A percentile compares a stretch with the other conserved stretches of the same genome.
These are phyloP conservation scores for Podotricha telesiphe DNA, from an alignment of 2,888 invertebrate species.

Conservation along the genomic window DNA sequence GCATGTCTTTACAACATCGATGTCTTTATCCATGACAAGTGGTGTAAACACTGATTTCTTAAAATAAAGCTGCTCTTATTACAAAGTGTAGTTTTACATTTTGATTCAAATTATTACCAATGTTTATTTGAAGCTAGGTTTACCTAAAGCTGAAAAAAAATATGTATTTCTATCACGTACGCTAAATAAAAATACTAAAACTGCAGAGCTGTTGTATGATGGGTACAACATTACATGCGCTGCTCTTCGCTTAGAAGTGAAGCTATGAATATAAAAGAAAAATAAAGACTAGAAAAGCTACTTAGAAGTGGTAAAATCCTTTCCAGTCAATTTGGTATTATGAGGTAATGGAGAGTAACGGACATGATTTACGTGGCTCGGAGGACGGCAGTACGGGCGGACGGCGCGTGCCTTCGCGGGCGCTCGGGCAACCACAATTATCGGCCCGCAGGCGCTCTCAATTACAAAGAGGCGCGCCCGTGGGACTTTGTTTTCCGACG, in stretches of 20 bases:
- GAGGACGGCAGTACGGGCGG: constrained; percentile 52
- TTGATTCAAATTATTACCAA: constrained; percentile 33
- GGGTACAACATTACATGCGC: constrained; percentile 28
- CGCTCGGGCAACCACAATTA: constrained; percentile 69
- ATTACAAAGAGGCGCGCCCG: constrained; percentile 81
- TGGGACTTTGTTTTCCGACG: constrained; percentile 72
- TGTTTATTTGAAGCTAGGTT: too few relatives aligned
- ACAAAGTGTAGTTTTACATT: constrained; percentile 28
- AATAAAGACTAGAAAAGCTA: constrained; percentile 51
- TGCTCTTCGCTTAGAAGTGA: constrained; percentile 36
- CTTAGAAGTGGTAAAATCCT: constrained; percentile 61
- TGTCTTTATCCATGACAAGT: constrained; percentile 75
- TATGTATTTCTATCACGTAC: constrained; percentile 36
- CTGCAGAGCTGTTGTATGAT: constrained; percentile 4
- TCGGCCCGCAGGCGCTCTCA: constrained; percentile 83
- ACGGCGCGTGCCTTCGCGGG: constrained; percentile 65
- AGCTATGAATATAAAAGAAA: constrained; percentile 48
- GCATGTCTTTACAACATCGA: constrained; percentile 77
- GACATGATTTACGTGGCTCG: constrained; percentile 77
- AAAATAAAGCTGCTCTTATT: constrained; percentile 46
- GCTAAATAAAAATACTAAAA: constrained; percentile 22
- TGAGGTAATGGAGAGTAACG: constrained; percentile 82
- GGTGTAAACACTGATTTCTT: constrained; percentile 68
- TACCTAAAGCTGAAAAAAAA: too few relatives aligned
- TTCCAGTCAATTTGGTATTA: constrained; percentile 80